Evolutionary conservation across 2,797 vertebrate genomes (phyloP), one percentile per base, ranked within the genome.

Genomic region (Myotis daubentonii): DNA sequence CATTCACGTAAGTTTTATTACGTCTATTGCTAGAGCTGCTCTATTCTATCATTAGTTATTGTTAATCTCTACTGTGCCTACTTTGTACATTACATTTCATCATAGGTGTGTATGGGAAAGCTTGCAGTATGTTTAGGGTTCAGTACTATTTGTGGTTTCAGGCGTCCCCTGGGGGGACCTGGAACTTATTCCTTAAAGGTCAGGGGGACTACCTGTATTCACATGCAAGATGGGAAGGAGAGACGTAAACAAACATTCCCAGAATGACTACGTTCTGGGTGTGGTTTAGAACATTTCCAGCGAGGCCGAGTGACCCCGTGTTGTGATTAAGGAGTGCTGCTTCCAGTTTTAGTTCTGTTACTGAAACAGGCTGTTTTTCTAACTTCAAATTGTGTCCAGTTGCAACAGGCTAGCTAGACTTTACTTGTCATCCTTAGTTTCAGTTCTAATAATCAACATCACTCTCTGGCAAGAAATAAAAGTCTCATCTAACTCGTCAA

Each of bases 381-480:
- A 82, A 60, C 36, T 94, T 90, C 51, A 74, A 87, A 49, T 41
- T 60, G 23, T 82, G 78, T 66, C 17, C 25, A 17, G 25, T 87
- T 95, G 33, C 70, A 79, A 12, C 28, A 53, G 3, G 0, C 49
- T 70, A 82, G 47, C 49, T 70, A 82, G 47, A 44, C 60, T 85
- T 68, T 5, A 0, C 30, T 38, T 49, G 23, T 53, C 60, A 83
- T 47, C 12, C 20, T 36, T 49, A 44, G 23, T 60, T 74, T 95
- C 57, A 44, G 78, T 89, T 95, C 25, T 92, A n/a, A 76, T 93
- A 38, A 51, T 57, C 44, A 91, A 25, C 74, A 60, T 87, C 51
- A 51, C 25, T 25, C 20, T 85, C 33, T 72, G 68, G 71, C 16
- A 82, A 84, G 80, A 87, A 89, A 93, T 8, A 47, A 22, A 92